Evolutionary conservation across 2,888 invertebrate genomes (phyloP), one percentile per base, ranked within the genome.

Genomic region (Keiferia lycopersicella): DNA sequence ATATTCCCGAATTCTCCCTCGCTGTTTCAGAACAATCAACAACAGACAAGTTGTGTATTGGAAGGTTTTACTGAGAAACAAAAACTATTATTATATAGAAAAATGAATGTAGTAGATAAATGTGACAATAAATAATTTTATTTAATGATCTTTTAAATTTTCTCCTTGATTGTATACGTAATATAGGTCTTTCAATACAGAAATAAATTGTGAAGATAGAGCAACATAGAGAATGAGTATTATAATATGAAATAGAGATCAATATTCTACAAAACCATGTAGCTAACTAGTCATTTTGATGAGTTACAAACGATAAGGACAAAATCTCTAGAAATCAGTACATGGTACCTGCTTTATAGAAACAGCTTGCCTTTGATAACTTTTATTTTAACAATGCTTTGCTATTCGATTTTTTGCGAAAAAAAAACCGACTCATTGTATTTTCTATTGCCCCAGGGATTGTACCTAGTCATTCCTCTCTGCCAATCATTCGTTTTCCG

Each of bases 401-500:
- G n/a, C 26, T 0, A 22, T n/a, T 48, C 14, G 22, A 14, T 56
- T 34, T 26, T 65, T 66, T 66, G 67, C 34, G 8, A 69, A 69
- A 73, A 34, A 69, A 69, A 73, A 72, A 74, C 22, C 22, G 70
- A 66, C 67, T 63, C 53, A 63, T 64, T 62, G 71, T 72, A 71
- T 73, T 75, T n/a, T 71, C 69, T 69, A 71, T 69, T 64, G 20
- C 70, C 71, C 65, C 64, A 68, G 70, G 69, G 66, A 61, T 66
- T 56, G 39, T 34, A 34, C 34, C 34, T 51, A 67, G 70, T 73
- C 73, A 71, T 76, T 77, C 73, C 67, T 74, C 77, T 69, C 69
- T 76, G 75, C 69, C 76, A 77, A 73, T 76, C 74, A 73, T 72
- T 72, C 68, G 26, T 34, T 34, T 51, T 51, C 51, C 22, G 12